Conservation (phyloP, 1,140 invertebrate genomes). For the Zophobas morio region DNA sequence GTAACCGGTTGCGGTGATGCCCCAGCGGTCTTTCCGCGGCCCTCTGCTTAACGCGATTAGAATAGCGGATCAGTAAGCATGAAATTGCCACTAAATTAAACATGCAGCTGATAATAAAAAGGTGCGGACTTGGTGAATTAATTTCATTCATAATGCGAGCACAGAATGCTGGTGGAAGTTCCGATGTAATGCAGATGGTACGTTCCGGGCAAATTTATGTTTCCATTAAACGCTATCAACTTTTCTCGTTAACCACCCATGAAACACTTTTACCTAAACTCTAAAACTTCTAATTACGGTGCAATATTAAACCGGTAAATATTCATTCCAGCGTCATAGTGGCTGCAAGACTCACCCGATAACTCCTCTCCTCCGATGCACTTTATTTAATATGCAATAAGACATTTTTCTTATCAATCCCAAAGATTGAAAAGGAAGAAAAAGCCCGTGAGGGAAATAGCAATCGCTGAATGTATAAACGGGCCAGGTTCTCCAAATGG, state of each 20-base stretch:
- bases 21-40: constrained; percentile 24
- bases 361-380: constrained; percentile 3
- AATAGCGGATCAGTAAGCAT: constrained; percentile 22
- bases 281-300: constrained; percentile 29
- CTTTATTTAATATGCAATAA: constrained; percentile 39
- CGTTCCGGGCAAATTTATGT: constrained; percentile 25
- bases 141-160: constrained; percentile 31
- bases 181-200: constrained; percentile 28
- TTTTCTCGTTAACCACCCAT: constrained; percentile 40
- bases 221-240: constrained; percentile 33
- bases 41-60: constrained; percentile 22
- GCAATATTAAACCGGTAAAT: constrained; percentile 24
- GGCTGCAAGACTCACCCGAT: background rate
- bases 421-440: constrained; percentile 33
- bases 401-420: constrained; percentile 38
- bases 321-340: constrained; percentile 16
- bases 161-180: constrained; percentile 19
- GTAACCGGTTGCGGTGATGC: constrained; percentile 12
- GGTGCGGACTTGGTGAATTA: constrained; percentile 34
- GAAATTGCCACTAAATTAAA: constrained; percentile 39
- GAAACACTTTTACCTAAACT: constrained; percentile 27
- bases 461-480: constrained; percentile 38
- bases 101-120: constrained; percentile 36
- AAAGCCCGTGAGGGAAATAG: constrained; percentile 34
- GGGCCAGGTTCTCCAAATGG: constrained; percentile 37